Evolutionary conservation across 2,113 vertebrate genomes (phyloP).

Genomic region (Notarius lentiginosus): DNA sequence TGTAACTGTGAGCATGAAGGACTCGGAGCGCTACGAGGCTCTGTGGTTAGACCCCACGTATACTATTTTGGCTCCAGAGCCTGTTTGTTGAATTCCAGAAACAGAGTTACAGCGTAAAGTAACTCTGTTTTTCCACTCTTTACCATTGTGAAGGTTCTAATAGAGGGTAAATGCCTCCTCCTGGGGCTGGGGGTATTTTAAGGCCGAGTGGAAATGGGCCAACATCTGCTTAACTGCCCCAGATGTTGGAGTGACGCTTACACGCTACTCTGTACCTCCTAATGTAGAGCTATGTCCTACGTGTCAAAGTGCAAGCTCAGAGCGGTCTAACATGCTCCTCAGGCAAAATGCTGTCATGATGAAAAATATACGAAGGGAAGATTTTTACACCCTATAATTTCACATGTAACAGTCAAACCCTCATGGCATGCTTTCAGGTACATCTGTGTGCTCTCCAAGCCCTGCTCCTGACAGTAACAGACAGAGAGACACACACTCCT

Average conservation of each 20-base stretch:
- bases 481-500: slow-evolving; percentile 25
- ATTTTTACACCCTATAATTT: slow-evolving; percentile 49
- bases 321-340: slow-evolving; percentile 32
- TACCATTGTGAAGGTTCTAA: slow-evolving; percentile 24
- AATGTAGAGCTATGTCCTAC: slow-evolving; percentile 31
- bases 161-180: slow-evolving; percentile 31
- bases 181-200: slow-evolving; percentile 26
- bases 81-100: slow-evolving; percentile 58
- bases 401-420: slow-evolving; percentile 35
- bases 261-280: slow-evolving; percentile 21
- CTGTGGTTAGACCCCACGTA: slow-evolving; percentile 35
- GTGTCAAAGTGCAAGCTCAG: slow-evolving; percentile 27
- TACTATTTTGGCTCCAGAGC: slow-evolving; percentile 50
- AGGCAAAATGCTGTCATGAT: slow-evolving; percentile 38
- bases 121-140: slow-evolving; percentile 14
- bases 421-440: slow-evolving; percentile 49
- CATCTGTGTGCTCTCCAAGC: slow-evolving; percentile 22
- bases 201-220: slow-evolving; percentile 46
- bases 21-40: slow-evolving; percentile 23
- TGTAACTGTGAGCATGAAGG: slow-evolving; percentile 37
- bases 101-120: slow-evolving; percentile 49
- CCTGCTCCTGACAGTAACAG: slow-evolving; percentile 20
- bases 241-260: slow-evolving; percentile 53
- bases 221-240: slow-evolving; percentile 56
- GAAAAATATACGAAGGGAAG: slow-evolving; percentile 38